Evolutionary conservation across 1,140 invertebrate genomes (phyloP).

Genomic region (Globodera rostochiensis): DNA sequence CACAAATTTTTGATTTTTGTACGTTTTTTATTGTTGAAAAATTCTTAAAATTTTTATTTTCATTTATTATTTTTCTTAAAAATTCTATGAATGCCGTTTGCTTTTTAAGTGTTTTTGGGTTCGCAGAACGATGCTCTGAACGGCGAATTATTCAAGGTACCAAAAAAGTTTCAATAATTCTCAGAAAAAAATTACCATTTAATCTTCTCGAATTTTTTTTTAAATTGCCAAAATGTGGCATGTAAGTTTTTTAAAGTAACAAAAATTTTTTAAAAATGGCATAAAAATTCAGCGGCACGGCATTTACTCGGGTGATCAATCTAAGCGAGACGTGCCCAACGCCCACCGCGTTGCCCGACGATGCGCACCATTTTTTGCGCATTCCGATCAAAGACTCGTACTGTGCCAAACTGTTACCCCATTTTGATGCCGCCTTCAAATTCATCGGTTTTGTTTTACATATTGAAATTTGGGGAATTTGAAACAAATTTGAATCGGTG

Average conservation of each 20-base stretch:
- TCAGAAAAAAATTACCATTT: conserved; percentile 15
- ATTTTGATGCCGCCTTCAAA: conserved; percentile 72
- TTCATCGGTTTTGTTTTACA: conserved; percentile 70
- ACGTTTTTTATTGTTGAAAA: not conserved
- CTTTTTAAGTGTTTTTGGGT: conserved; percentile 69
- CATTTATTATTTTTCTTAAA: not conserved
- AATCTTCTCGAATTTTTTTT: not conserved
- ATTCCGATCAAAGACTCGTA: conserved; percentile 73
- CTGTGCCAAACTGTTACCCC: conserved; percentile 70
- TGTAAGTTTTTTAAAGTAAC: too few relatives aligned
- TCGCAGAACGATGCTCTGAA: conserved; percentile 72
- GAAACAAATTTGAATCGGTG: not conserved
- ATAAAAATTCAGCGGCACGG: conserved; percentile 66
- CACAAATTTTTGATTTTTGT: conserved; percentile 29
- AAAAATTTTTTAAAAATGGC: not conserved
- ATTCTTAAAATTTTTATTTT: not conserved
- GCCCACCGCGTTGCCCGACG: conserved; percentile 69
- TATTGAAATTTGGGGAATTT: conserved; percentile 3
- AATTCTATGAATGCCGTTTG: not conserved
- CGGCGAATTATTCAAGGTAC: conserved; percentile 69
- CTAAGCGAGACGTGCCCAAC: conserved; percentile 72
- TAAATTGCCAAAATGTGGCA: not conserved
- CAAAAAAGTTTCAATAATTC: too few relatives aligned
- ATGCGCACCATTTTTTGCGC: conserved; percentile 71
- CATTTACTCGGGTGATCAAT: conserved; percentile 72